Base-by-base conservation (phyloP, 2,888 invertebrate genomes). In the Pardosa pseudoannulata region DNA sequence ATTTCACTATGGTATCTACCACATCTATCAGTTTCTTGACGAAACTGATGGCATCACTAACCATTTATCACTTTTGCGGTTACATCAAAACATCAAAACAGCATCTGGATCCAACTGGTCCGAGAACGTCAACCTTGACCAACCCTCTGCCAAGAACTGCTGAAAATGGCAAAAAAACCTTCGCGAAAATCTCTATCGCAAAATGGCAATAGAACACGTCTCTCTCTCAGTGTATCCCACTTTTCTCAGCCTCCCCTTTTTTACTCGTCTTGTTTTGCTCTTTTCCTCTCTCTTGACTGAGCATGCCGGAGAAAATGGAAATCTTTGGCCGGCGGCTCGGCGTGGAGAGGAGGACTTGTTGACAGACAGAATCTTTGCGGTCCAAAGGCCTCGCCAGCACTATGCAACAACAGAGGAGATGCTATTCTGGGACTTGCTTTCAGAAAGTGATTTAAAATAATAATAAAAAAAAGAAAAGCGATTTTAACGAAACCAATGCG, bases 241-340 rank as follows among this genome's bases (percentile, higher is more conserved):
- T 56, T 23, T 19, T 9, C 2, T 56, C 5, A 56, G 5, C 16
- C n/a, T 9, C 5, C 11, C 36, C 11, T 36, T 36, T 11, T 36
- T 36, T 46, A 9, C n/a, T 46, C 46, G 2, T 46, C n/a, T 16
- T 46, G 11, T 46, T 16, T 46, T 46, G 5, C 16, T 56, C 16
- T 56, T 6, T 23, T 56, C 23, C 23, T 56, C 23, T 19, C 56
- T 19, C 23, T 56, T 56, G 1, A 56, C n/a, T 46, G n/a, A 16
- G 2, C 41, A 16, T 46, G 41, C 41, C 9, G 23, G 56, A 56
- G 73, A 23, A 74, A 74, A 74, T 62, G 39, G 56, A 67, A 73
- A 80, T 80, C 80, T 73, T 80, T 79, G 70, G 39, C 36, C 79
- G 79, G 56, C 79, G 65, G 31, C 80, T 46, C 28, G 29, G 56